Evolutionary conservation across 2,113 vertebrate genomes (phyloP).

Genomic region (Tauraco erythrolophus): DNA sequence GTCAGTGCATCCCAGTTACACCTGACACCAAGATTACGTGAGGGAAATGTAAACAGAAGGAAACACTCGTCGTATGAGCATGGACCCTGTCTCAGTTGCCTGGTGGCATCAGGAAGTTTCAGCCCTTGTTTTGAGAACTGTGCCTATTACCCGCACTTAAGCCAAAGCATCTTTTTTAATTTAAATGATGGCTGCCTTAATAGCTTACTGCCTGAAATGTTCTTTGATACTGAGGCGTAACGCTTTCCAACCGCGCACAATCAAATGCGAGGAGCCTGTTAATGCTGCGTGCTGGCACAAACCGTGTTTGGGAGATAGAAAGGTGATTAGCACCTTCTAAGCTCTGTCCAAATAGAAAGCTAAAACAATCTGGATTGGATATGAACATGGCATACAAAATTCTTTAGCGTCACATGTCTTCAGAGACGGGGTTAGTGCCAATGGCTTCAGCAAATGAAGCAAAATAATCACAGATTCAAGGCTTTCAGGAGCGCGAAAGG

Average conservation of each 20-base stretch:
- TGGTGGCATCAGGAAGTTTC: not conserved
- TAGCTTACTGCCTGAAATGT: conserved; percentile 32
- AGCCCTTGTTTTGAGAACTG: not conserved
- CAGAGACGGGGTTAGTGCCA: not conserved
- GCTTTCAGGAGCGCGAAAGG: not conserved
- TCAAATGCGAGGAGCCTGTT: not conserved
- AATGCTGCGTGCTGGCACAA: not conserved
- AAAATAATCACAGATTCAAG: not conserved
- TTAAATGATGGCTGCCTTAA: conserved; percentile 42
- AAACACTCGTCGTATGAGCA: not conserved
- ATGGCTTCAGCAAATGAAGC: not conserved
- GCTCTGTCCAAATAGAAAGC: conserved; percentile 25
- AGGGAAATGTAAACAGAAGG: not conserved
- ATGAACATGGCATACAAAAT: not conserved
- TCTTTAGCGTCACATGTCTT: not conserved
- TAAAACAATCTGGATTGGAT: conserved; percentile 29
- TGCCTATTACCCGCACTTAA: conserved; percentile 3
- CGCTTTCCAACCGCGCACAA: conserved; percentile 28
- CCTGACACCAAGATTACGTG: not conserved
- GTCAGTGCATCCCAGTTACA: not conserved
- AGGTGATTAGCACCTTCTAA: conserved; percentile 56
- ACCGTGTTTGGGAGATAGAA: conserved; percentile 3
- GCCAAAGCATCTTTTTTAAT: not conserved
- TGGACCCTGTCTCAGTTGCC: not conserved
- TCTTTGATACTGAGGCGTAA: conserved; percentile 37